Base-by-base conservation (phyloP, 2,888 invertebrate genomes). In the Chalcosyrphus nemorum region DNA sequence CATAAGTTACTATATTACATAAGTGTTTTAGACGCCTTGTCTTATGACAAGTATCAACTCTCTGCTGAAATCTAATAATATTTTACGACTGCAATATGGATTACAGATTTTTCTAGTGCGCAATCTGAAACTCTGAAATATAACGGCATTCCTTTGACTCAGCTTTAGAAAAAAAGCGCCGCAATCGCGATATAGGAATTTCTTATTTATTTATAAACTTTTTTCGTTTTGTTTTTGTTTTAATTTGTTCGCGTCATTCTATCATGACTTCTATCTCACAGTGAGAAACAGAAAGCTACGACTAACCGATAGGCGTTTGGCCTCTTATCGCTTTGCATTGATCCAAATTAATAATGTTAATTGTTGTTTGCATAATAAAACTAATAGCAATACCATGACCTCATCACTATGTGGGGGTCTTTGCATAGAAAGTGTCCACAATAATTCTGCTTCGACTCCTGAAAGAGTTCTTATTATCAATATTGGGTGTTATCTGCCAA, bases 281-380 rank as follows among this genome's bases (percentile, higher is more conserved):
- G 13, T 47, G 15, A 63, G n/a, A 41, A 29, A 70, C 27, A 74
- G 2, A 47, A 56, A 24, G 9, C 17, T n/a, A 5, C 32, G 56
- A n/a, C n/a, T n/a, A n/a, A 38, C 29, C 65, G 71, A 76, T 59
- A 65, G 76, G 43, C 65, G 52, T 76, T 76, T 59, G 71, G 43
- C 65, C 59, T 57, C 76, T 59, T 81, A 81, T 81, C 81, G 43
- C 43, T 35, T 54, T 65, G 52, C 76, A 63, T 59, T 81, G 81
- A 81, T 76, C 81, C 81, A 63, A 76, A 81, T 76, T 75, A 81
- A 81, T 65, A 57, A 52, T 52, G 57, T 70, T 65, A 63, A 81
- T 75, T 81, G 75, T 70, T 65, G 75, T 27, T 75, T 56, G 32
- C 27, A 81, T 75, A 81, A 75, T 47, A 41, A 66, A 43, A 41